Percentiles rank a stretch among this genome's conserved stretches.
Conservation (phyloP, 2,888 invertebrate species). For the Stenotaenia linearis region DNA sequence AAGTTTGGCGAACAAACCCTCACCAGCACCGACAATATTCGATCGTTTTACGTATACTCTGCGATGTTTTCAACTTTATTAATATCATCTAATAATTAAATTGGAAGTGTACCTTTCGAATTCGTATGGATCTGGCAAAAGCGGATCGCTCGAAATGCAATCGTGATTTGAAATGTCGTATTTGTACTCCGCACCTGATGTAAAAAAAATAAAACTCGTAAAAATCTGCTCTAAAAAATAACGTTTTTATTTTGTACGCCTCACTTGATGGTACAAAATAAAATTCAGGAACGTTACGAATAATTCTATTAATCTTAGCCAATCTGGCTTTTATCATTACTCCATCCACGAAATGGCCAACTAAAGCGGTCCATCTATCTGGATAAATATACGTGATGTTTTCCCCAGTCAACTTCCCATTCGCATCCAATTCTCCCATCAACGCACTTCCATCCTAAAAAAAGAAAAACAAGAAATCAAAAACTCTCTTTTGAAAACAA, state of each 20-base stretch:
- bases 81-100: too few species aligned
- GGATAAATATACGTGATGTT: slow-evolving; percentile 36
- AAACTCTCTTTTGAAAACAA: background rate
- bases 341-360: slow-evolving; percentile 35
- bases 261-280: slow-evolving; percentile 6
- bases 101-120: background rate
- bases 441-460: slow-evolving; percentile 33
- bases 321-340: background rate
- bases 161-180: slow-evolving; percentile 31
- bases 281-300: slow-evolving; percentile 8
- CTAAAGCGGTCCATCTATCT: slow-evolving; percentile 34
- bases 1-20: slow-evolving; percentile 33
- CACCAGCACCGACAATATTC: slow-evolving; percentile 30
- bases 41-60: slow-evolving; percentile 30
- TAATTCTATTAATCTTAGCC: background rate
- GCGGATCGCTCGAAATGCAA: slow-evolving; percentile 17
- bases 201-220: slow-evolving; percentile 14
- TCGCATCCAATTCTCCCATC: slow-evolving; percentile 33
- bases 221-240: too few species aligned
- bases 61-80: background rate
- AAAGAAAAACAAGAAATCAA: background rate
- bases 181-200: slow-evolving; percentile 16
- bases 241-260: background rate
- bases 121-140: slow-evolving; percentile 35
- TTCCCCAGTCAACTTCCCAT: slow-evolving; percentile 33